phyloP scores from a whole-genome alignment of 2,888 invertebrate genomes.

The Clepsis dumicolana region DNA sequence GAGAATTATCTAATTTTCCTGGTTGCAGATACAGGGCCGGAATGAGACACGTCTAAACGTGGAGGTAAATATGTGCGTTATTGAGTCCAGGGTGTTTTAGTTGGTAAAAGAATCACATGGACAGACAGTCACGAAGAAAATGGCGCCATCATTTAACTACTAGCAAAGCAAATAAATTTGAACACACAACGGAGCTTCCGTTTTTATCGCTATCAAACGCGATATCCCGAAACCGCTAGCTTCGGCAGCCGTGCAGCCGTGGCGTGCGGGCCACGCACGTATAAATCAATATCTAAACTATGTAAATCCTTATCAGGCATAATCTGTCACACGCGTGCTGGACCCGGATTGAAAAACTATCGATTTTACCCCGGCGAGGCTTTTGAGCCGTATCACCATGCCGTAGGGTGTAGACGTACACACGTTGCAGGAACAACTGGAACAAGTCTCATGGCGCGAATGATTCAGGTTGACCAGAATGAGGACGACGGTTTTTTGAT shows the following conservation, averaged over 20 bases:
- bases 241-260: neutral
- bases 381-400: neutral
- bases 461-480: constrained; percentile 14
- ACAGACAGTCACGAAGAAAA: too few relatives aligned
- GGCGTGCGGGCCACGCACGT: constrained; percentile 14
- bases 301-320: constrained; percentile 31
- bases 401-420: too few relatives aligned
- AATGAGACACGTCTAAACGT: too few relatives aligned
- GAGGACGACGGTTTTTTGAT: constrained; percentile 1
- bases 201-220: neutral
- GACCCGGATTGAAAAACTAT: constrained; percentile 31
- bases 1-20: too few relatives aligned
- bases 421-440: neutral
- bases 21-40: too few relatives aligned
- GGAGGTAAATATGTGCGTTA: too few relatives aligned
- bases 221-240: neutral
- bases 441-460: constrained; percentile 4
- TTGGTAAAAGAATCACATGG: too few relatives aligned
- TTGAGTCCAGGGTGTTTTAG: too few relatives aligned
- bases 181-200: neutral
- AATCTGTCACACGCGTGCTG: constrained; percentile 30
- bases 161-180: neutral
- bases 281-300: constrained; percentile 32
- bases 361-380: constrained; percentile 9
- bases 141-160: too few relatives aligned